phyloP scores from a whole-genome alignment of 2,888 invertebrate species.

The Cheilosia impressa region DNA sequence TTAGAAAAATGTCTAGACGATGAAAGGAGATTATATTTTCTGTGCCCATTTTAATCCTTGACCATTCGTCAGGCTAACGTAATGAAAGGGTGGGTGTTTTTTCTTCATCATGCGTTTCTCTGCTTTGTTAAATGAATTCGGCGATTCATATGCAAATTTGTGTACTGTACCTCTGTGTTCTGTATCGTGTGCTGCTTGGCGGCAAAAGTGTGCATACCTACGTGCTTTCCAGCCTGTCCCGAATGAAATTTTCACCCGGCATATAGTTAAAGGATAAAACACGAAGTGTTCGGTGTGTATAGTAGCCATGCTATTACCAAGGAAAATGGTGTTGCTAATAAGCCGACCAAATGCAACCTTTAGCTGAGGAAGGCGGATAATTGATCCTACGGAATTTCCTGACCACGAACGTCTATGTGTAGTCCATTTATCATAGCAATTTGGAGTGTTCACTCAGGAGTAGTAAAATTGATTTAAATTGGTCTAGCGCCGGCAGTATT shows the following conservation, averaged over 20 bases:
- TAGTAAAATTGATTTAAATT: conserved; percentile 71
- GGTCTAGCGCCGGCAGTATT: conserved; percentile 46
- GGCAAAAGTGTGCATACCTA: conserved; percentile 43
- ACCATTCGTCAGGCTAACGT: conserved; percentile 56
- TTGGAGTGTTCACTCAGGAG: conserved; percentile 64
- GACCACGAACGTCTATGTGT: conserved; percentile 40
- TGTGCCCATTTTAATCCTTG: conserved; percentile 35
- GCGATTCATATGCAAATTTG: conserved; percentile 1
- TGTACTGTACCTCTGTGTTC: neutral
- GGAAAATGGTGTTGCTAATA: conserved; percentile 32
- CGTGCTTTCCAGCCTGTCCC: neutral
- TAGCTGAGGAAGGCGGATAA: conserved; percentile 40
- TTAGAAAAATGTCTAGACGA: conserved; percentile 3
- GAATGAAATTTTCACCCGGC: conserved; percentile 29
- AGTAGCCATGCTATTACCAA: neutral
- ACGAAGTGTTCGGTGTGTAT: neutral
- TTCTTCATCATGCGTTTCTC: neutral
- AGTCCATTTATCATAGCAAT: conserved; percentile 66
- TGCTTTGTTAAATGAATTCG: neutral
- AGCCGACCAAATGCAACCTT: conserved; percentile 36
- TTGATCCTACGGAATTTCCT: conserved; percentile 61
- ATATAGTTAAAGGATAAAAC: conserved; percentile 35
- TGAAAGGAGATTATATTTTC: conserved; percentile 41
- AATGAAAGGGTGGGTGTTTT: neutral
- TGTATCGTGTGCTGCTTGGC: conserved; percentile 12